Conservation (phyloP, 2,113 vertebrate species). For the Cephalophus harveyi region DNA sequence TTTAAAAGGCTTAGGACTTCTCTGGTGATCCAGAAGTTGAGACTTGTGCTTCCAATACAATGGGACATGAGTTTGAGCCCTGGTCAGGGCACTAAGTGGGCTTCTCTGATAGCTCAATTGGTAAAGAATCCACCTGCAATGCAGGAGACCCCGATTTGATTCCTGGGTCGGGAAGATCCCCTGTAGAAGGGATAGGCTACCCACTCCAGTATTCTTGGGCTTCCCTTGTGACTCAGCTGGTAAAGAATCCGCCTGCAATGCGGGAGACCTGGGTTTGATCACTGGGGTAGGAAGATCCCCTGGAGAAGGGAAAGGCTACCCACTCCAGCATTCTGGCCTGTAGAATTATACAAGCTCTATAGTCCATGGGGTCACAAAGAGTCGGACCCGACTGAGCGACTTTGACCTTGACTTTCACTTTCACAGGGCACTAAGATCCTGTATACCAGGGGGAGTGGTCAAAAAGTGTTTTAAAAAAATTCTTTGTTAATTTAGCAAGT, state of each 20-base stretch:
- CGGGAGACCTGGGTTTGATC: rapidly evolving
- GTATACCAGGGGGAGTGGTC: not conserved
- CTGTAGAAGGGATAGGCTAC: not conserved
- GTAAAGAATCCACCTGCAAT: not conserved
- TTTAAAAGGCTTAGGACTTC: not conserved
- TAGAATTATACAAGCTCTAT: not conserved
- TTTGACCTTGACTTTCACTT: not conserved
- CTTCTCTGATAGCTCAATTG: not conserved
- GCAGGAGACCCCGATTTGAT: rapidly evolving
- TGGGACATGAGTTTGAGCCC: not conserved
- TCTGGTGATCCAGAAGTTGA: rapidly evolving
- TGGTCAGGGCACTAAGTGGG: not conserved
- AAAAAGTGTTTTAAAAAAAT: not conserved
- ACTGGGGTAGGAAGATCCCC: not conserved
- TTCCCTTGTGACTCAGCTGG: not conserved
- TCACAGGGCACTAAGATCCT: not conserved
- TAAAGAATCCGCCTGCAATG: not conserved
- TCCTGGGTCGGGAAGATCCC: not conserved
- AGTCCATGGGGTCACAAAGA: not conserved
- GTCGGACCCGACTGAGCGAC: rapidly evolving
- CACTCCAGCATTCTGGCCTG: not conserved
- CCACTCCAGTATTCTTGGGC: not conserved
- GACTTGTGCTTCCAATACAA: not conserved
- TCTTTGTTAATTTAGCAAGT: not conserved
- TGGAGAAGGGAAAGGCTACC: not conserved